phyloP scores from a whole-genome alignment of 2,113 vertebrate species.

The Petrocephalus zakoni region DNA sequence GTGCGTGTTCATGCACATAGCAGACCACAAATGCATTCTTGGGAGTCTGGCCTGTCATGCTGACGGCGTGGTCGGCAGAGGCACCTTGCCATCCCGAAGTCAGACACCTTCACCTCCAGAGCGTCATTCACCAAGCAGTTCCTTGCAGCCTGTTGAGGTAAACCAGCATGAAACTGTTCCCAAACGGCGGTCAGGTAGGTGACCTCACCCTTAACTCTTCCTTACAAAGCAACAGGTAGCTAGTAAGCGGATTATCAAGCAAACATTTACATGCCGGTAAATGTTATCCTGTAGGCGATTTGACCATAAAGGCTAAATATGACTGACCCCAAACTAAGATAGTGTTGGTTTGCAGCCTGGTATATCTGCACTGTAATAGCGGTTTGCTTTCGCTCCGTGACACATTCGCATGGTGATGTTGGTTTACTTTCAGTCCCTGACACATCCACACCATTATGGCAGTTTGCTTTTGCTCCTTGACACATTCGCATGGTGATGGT shows the following conservation, averaged over 20 bases:
- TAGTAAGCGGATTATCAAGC: not conserved
- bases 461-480: too few species aligned
- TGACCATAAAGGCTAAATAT: not conserved
- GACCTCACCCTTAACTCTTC: too few species aligned
- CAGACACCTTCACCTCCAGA: constrained; percentile 83
- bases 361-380: not conserved
- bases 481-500: too few species aligned
- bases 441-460: too few species aligned
- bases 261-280: not conserved
- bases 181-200: too few species aligned
- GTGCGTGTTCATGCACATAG: not conserved
- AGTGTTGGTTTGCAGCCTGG: not conserved
- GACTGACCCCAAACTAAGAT: not conserved
- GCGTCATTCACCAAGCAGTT: constrained; percentile 86
- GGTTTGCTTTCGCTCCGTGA: not conserved
- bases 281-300: not conserved
- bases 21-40: not conserved
- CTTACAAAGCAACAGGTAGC: not conserved
- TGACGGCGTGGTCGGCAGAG: not conserved
- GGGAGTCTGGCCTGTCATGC: not conserved
- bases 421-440: too few species aligned
- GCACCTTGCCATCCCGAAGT: constrained; percentile 95
- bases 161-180: too few species aligned
- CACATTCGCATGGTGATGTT: too few species aligned
- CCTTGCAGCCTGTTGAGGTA: constrained; percentile 72